Evolutionary conservation across 2,888 invertebrate species (phyloP).

Genomic region (Eustalomyia histrio): DNA sequence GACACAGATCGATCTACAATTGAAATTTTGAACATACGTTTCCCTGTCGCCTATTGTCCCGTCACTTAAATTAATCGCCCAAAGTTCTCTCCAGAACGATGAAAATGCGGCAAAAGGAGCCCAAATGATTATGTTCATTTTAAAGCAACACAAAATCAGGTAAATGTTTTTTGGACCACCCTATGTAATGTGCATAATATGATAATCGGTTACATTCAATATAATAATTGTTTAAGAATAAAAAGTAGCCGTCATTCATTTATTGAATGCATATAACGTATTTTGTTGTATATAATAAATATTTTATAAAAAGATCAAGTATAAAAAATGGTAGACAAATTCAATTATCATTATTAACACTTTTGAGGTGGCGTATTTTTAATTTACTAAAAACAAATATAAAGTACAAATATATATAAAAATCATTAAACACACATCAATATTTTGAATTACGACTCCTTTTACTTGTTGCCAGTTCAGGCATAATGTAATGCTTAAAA

Average conservation of each 20-base stretch:
- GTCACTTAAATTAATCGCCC: no score
- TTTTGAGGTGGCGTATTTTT: not conserved
- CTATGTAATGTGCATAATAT: constrained; percentile 32
- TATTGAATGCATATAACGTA: not conserved
- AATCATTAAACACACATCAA: constrained; percentile 1
- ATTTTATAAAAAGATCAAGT: constrained; percentile 19
- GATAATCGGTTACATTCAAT: constrained; percentile 16
- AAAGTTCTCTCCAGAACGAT: no score
- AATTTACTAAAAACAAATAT: constrained; percentile 2
- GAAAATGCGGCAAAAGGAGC: no score
- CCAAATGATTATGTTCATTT: no score
- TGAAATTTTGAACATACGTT: no score
- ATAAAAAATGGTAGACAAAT: constrained; percentile 15
- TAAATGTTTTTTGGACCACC: no score
- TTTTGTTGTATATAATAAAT: constrained; percentile 15
- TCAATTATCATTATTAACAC: not conserved
- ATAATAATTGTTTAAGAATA: not conserved
- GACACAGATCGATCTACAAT: no score
- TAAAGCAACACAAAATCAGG: no score
- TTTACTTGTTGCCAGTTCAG: constrained; percentile 4
- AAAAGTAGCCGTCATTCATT: no score
- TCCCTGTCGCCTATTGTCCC: no score
- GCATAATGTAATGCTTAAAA: constrained; percentile 49
- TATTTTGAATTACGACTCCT: constrained; percentile 9
- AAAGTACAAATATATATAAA: not conserved